Evolutionary conservation across 2,888 invertebrate species (phyloP).

Genomic region (Laothoe populi): DNA sequence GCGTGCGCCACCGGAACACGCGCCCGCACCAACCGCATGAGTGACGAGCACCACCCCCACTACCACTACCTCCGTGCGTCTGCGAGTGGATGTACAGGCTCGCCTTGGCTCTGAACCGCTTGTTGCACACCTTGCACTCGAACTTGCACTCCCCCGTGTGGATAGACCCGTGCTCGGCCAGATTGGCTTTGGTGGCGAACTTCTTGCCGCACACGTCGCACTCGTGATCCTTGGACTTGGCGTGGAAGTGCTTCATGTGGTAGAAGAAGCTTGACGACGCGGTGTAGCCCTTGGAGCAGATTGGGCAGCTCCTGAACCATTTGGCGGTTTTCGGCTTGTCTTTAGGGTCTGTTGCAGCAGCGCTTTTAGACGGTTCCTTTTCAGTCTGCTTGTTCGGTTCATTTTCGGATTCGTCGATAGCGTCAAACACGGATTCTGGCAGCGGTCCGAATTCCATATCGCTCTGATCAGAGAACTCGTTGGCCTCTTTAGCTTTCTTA

Average conservation of each 20-base stretch:
- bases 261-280: conserved; percentile 80
- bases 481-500: conserved; percentile 21
- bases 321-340: conserved; percentile 36
- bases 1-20: conserved; percentile 77
- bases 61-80: conserved; percentile 56
- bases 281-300: conserved; percentile 74
- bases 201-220: conserved; percentile 78
- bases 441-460: conserved; percentile 58
- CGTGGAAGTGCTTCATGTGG: conserved; percentile 80
- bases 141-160: conserved; percentile 73
- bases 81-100: conserved; percentile 79
- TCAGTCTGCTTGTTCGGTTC: not conserved
- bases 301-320: conserved; percentile 69
- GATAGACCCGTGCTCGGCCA: conserved; percentile 71
- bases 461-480: conserved; percentile 61
- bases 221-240: conserved; percentile 67
- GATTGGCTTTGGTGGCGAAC: conserved; percentile 73
- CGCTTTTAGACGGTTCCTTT: conserved; percentile 4
- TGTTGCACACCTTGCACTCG: conserved; percentile 75
- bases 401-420: conserved; percentile 64
- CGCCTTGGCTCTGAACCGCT: conserved; percentile 75
- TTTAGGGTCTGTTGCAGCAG: not conserved
- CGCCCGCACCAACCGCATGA: conserved; percentile 61
- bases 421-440: conserved; percentile 63
- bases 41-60: conserved; percentile 32